Evolutionary conservation across 2,888 invertebrate genomes (phyloP).

Genomic region (Corythucha ciliata): DNA sequence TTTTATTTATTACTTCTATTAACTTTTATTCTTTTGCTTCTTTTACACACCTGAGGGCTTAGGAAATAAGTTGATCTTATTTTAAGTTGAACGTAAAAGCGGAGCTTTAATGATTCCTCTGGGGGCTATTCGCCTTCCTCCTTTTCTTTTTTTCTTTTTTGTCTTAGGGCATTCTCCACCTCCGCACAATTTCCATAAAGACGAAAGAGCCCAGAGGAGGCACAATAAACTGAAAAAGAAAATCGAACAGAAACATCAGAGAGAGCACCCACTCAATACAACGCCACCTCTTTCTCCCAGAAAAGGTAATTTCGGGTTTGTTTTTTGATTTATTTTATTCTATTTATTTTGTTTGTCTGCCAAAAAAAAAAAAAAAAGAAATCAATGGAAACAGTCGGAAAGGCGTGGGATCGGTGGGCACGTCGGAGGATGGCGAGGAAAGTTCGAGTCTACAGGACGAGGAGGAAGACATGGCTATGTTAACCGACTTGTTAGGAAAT

Average conservation of each 20-base stretch:
- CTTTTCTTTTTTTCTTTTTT: background rate
- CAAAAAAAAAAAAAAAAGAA: too few species aligned
- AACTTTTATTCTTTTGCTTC: too few species aligned
- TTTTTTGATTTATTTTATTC: background rate
- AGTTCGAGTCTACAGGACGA: constrained; percentile 62
- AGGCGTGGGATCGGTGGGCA: constrained; percentile 47
- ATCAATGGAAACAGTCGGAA: constrained; percentile 41
- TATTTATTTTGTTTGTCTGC: constrained; percentile 36
- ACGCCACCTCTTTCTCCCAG: constrained; percentile 61
- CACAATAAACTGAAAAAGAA: constrained; percentile 67
- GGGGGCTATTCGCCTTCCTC: background rate
- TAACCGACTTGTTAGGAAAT: constrained; percentile 62
- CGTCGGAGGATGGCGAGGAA: constrained; percentile 71
- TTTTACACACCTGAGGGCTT: too few species aligned
- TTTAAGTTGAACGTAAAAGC: too few species aligned
- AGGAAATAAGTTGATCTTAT: too few species aligned
- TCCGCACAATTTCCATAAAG: constrained; percentile 57
- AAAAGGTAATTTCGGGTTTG: constrained; percentile 43
- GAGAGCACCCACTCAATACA: constrained; percentile 44
- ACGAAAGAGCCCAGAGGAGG: constrained; percentile 68
- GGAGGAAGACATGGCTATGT: constrained; percentile 55
- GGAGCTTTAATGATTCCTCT: too few species aligned
- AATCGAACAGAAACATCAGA: constrained; percentile 56
- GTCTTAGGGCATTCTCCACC: constrained; percentile 55
- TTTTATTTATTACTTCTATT: too few species aligned